These are phyloP conservation scores for Polyommatus iphigenia DNA, from an alignment of 2,888 invertebrate genomes.

Conservation along the genomic window DNA sequence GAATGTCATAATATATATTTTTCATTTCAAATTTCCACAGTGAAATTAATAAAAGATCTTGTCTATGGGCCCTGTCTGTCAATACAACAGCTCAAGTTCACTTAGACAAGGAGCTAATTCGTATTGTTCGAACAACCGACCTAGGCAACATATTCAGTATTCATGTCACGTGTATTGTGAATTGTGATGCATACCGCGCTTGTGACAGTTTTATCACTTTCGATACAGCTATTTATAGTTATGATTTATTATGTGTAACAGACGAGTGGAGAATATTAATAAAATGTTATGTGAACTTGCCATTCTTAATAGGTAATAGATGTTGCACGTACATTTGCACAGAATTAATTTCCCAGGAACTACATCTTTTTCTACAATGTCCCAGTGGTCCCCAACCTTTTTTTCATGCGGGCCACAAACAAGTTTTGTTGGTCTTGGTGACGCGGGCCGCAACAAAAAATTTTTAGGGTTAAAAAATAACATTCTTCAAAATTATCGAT, in stretches of 20 bases:
- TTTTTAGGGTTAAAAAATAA: no score
- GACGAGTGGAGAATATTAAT: neutral
- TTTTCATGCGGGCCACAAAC: no score
- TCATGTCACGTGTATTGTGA: conserved; percentile 51
- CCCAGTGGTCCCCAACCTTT: no score
- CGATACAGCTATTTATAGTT: conserved; percentile 24
- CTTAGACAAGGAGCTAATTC: no score
- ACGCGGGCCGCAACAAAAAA: no score
- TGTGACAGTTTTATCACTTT: conserved; percentile 36
- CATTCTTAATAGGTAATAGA: neutral
- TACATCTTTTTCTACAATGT: no score
- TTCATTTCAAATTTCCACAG: neutral
- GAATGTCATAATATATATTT: neutral
- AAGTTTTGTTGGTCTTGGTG: no score
- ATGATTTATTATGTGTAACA: neutral
- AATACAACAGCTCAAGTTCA: no score
- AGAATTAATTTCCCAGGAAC: no score
- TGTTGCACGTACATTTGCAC: neutral
- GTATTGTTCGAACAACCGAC: conserved; percentile 6
- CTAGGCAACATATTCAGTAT: conserved; percentile 43
- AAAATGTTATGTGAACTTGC: neutral
- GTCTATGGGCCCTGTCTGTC: no score
- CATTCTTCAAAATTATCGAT: no score
- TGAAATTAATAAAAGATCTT: neutral
- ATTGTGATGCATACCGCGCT: conserved; percentile 57